Evolutionary conservation across 2,113 vertebrate species (phyloP), one percentile per base, ranked within the genome.

Genomic region (Chloropsis hardwickii): DNA sequence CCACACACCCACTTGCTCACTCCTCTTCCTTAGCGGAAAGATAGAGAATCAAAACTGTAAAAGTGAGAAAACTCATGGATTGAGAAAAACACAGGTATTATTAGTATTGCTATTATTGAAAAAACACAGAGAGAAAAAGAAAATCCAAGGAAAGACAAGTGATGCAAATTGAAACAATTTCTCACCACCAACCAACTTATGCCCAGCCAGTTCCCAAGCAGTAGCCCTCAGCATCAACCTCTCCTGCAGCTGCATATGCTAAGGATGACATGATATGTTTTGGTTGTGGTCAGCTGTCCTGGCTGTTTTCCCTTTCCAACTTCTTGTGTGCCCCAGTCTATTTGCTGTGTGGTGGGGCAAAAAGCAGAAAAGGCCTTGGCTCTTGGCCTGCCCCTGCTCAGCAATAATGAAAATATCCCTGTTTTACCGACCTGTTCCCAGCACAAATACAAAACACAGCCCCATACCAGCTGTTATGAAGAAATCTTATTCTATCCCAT

Each of bases 311-410:
- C 18, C 21, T 80, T 28, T 18, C 14, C 24, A 21, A 1, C 11
- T 44, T 21, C 24, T 50, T 60, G 44, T 39, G 31, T 12, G 4
- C 8, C 25, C 8, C 35, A 27, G 12, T 18, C 14, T 54, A 2
- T 47, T 61, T n/a, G 4, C 25, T 48, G 25, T 40, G 7, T 4
- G 1, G 2, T 20, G 12, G 3, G 5, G 3, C 0, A 0, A 27
- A 31, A 45, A 66, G 14, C 25, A n/a, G 19, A 40, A 76, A 33
- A 39, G 4, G 0, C 21, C 12, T 29, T 66, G 25, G 19, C 15
- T 42, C 13, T 29, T n/a, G 23, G 18, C 14, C 23, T 65, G 24
- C 15, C 9, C 7, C 18, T 57, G 23, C 31, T 62, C 37, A 81
- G 12, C 5, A 31, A 0, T 27, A 42, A 15, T 0, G 0, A 53